Conservation (phyloP, 1,140 invertebrate genomes). For the Globodera rostochiensis region DNA sequence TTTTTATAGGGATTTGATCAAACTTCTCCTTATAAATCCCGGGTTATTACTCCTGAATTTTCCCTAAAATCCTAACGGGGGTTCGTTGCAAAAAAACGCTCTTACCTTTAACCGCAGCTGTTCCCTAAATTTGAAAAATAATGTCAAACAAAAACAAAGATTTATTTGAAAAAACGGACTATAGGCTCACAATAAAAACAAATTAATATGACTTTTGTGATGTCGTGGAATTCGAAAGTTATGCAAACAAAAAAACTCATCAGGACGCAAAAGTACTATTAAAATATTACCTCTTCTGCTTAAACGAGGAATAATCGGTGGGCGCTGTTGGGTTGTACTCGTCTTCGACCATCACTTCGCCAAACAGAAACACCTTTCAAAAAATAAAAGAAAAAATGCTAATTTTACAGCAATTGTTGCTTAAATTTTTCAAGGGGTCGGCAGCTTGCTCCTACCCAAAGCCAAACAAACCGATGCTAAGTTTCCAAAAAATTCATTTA, state of each 20-base stretch:
- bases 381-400: conserved; percentile 6
- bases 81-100: too few relatives aligned
- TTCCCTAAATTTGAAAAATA: conserved; percentile 48
- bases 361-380: conserved; percentile 57
- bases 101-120: conserved; percentile 40
- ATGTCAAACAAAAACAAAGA: neutral
- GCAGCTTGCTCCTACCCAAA: neutral
- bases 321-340: conserved; percentile 62
- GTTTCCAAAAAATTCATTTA: too few relatives aligned
- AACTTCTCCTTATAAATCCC: too few relatives aligned
- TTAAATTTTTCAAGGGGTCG: neutral
- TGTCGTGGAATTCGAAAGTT: neutral
- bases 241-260: neutral
- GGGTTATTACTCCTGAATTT: too few relatives aligned
- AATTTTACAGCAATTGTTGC: neutral
- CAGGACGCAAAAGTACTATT: neutral
- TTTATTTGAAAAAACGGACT: too few relatives aligned
- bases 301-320: conserved; percentile 56
- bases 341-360: conserved; percentile 56
- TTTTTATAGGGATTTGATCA: too few relatives aligned
- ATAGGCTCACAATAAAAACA: too few relatives aligned
- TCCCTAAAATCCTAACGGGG: too few relatives aligned
- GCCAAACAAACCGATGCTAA: too few relatives aligned
- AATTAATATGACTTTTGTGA: too few relatives aligned
- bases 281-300: conserved; percentile 54